A percentile compares a stretch with the other conserved stretches of the same genome.
phyloP scores from a whole-genome alignment of 1,140 invertebrate species.

The Drosophila equinoxialis region DNA sequence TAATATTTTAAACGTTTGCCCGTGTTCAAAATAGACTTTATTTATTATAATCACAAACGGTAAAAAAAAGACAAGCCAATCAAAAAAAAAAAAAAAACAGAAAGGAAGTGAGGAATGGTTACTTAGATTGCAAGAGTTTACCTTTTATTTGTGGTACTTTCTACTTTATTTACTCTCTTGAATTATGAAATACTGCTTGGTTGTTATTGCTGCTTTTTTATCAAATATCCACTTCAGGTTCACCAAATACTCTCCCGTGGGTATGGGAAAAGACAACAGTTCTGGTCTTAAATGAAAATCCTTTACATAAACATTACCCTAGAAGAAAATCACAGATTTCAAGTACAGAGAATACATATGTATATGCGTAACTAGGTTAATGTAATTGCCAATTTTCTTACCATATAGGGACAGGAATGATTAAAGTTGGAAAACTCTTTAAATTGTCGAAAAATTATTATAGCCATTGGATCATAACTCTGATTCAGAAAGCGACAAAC shows the following conservation, averaged over 20 bases:
- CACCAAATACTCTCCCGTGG: neutral
- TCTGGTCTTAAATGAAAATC: neutral
- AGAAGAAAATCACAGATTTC: neutral
- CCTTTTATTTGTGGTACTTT: too few species aligned
- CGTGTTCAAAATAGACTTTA: too few species aligned
- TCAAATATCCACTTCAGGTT: neutral
- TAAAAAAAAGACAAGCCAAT: too few species aligned
- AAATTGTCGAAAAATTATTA: neutral
- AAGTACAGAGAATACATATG: too few species aligned
- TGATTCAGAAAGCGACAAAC: neutral
- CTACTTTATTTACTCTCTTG: neutral
- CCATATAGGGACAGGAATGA: slow-evolving; percentile 14
- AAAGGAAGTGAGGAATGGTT: too few species aligned
- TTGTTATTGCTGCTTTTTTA: neutral
- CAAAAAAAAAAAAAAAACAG: too few species aligned
- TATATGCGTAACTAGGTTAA: too few species aligned
- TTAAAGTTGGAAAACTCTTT: slow-evolving; percentile 8
- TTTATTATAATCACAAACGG: too few species aligned
- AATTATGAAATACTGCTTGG: neutral
- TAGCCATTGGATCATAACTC: neutral
- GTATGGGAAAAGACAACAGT: neutral
- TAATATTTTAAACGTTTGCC: neutral
- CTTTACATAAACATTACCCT: slow-evolving; percentile 4
- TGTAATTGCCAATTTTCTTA: neutral
- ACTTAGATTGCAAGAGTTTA: too few species aligned